Conservation (phyloP, 2,113 vertebrate species). For the Alethe diademata region DNA sequence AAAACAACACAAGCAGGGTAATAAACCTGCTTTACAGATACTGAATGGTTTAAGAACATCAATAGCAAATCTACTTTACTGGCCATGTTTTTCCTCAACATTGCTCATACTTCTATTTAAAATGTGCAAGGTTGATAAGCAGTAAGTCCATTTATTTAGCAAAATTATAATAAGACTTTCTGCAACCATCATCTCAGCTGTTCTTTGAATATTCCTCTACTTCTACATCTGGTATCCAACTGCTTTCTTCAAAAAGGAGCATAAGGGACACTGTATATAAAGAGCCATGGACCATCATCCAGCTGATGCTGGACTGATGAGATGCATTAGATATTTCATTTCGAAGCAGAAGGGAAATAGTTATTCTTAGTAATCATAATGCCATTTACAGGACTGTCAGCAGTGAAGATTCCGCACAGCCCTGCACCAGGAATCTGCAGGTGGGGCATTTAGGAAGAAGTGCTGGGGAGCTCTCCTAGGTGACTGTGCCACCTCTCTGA, state of each 20-base stretch:
- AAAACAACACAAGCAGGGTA: background rate
- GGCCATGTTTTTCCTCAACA: background rate
- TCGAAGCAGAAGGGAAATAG: background rate
- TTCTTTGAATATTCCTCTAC: background rate
- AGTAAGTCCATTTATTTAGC: background rate
- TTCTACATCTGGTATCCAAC: background rate
- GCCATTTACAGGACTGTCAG: background rate
- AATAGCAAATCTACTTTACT: background rate
- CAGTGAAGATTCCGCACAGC: background rate
- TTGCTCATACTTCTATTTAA: background rate
- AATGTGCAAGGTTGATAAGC: background rate
- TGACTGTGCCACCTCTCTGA: background rate
- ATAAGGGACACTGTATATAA: background rate
- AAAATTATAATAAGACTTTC: background rate
- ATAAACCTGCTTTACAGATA: background rate
- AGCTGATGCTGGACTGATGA: background rate
- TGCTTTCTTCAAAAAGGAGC: background rate
- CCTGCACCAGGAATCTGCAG: background rate
- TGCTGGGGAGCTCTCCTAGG: background rate
- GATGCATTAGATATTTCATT: background rate
- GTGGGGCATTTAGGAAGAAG: background rate
- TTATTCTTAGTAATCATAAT: background rate
- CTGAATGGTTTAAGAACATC: background rate
- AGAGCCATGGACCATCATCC: background rate
- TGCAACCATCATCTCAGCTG: background rate